phyloP scores from a whole-genome alignment of 2,888 invertebrate genomes.

The Volucella inflata region DNA sequence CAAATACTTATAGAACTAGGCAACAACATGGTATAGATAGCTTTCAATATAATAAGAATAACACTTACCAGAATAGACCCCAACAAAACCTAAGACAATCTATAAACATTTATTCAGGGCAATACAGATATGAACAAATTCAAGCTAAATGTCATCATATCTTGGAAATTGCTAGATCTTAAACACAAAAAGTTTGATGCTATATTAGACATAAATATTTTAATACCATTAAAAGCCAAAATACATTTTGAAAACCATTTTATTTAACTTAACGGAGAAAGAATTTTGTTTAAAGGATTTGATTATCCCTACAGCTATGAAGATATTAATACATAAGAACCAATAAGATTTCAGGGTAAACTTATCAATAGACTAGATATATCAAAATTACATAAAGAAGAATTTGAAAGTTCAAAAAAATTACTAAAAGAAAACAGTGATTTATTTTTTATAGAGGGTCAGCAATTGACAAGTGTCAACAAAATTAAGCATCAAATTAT shows the following conservation, averaged over 20 bases:
- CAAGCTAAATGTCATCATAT: slow-evolving; percentile 14
- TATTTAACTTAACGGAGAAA: slow-evolving; percentile 8
- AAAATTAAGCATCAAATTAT: slow-evolving; percentile 36
- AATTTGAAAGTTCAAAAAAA: slow-evolving; percentile 15
- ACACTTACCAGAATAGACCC: slow-evolving; percentile 15
- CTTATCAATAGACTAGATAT: slow-evolving; percentile 5
- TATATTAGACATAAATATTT: no score
- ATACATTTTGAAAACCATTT: slow-evolving; percentile 28
- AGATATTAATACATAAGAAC: slow-evolving; percentile 39
- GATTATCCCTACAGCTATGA: slow-evolving; percentile 33
- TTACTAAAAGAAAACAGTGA: slow-evolving; percentile 31
- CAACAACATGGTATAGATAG: slow-evolving; percentile 14
- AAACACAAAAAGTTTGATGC: slow-evolving; percentile 12
- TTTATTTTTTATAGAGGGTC: slow-evolving; percentile 38
- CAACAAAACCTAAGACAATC: slow-evolving; percentile 26
- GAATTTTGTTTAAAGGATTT: slow-evolving; percentile 9
- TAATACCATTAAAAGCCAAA: slow-evolving; percentile 29
- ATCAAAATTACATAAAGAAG: slow-evolving; percentile 37
- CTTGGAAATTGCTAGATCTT: slow-evolving; percentile 16
- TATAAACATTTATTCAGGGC: slow-evolving; percentile 16
- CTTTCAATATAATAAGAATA: slow-evolving; percentile 12
- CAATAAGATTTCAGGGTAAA: slow-evolving; percentile 23
- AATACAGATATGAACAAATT: slow-evolving; percentile 32
- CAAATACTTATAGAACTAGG: slow-evolving; percentile 23
- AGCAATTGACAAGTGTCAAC: slow-evolving; percentile 40